Conservation (phyloP, 1,140 invertebrate genomes). For the Tetragnatha versicolor region DNA sequence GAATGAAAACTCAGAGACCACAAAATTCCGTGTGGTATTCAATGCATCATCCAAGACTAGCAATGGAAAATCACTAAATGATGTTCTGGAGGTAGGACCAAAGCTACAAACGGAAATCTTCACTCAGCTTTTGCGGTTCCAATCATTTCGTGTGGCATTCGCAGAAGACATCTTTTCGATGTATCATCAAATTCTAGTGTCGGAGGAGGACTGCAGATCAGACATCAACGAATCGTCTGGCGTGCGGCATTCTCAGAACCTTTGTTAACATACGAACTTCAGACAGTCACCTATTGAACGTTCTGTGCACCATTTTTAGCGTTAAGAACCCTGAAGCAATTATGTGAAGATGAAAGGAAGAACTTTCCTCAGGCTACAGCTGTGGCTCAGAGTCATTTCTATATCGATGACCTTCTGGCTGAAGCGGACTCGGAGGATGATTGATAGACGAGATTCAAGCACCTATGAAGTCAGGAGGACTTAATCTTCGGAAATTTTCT, state of each 20-base stretch:
- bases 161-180: slow-evolving; percentile 63
- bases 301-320: slow-evolving; percentile 60
- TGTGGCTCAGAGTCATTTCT: slow-evolving; percentile 55
- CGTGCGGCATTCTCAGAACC: slow-evolving; percentile 57
- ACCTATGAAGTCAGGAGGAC: slow-evolving; percentile 56
- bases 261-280: slow-evolving; percentile 60
- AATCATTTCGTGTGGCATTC: slow-evolving; percentile 57
- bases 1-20: background rate
- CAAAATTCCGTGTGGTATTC: slow-evolving; percentile 15
- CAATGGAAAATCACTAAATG: background rate
- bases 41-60: background rate
- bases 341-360: slow-evolving; percentile 57
- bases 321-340: slow-evolving; percentile 58
- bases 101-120: slow-evolving; percentile 54
- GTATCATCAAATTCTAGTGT: slow-evolving; percentile 6
- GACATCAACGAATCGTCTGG: slow-evolving; percentile 66
- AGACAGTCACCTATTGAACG: slow-evolving; percentile 62
- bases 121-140: too few relatives aligned
- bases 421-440: slow-evolving; percentile 54
- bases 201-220: slow-evolving; percentile 30
- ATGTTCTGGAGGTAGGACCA: background rate
- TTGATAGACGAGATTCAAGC: slow-evolving; percentile 31
- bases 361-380: slow-evolving; percentile 54
- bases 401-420: slow-evolving; percentile 60
- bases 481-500: slow-evolving; percentile 63